Evolutionary conservation across 64 coral and sea anemone species (phyloP).

Genomic region (Montipora cactus): DNA sequence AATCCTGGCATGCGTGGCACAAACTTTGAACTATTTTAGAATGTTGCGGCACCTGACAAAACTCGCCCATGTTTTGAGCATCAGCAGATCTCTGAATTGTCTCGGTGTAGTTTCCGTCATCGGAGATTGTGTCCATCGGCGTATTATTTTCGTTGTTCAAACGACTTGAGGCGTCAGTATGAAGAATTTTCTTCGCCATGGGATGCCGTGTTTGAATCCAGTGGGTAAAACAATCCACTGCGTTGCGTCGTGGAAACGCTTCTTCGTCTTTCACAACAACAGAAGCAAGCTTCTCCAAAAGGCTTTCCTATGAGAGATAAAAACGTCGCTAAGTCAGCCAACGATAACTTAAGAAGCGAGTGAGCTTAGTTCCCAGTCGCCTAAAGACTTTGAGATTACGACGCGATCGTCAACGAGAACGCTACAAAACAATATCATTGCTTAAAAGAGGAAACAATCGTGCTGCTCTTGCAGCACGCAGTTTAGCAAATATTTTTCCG

Average conservation of each 20-base stretch:
- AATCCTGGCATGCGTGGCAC: slow-evolving; percentile 71
- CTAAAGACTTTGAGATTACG: no score
- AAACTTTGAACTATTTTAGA: background rate
- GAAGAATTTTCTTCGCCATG: slow-evolving; percentile 30
- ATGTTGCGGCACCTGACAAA: background rate
- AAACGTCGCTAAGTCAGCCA: no score
- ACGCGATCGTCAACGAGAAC: no score
- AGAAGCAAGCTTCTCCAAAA: slow-evolving; percentile 45
- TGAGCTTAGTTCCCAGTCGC: no score
- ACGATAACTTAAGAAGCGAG: no score
- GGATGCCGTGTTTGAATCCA: slow-evolving; percentile 76
- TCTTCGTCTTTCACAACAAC: slow-evolving; percentile 73
- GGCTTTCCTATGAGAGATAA: slow-evolving; percentile 45
- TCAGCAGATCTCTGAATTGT: background rate
- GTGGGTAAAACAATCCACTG: slow-evolving; percentile 59
- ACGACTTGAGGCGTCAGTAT: background rate
- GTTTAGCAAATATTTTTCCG: no score
- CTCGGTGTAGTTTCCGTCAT: background rate
- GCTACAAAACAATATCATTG: no score
- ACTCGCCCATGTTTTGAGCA: background rate
- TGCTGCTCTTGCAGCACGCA: no score
- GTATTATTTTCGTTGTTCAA: background rate
- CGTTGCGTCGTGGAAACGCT: slow-evolving; percentile 80
- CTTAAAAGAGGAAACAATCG: no score
- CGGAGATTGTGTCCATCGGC: background rate